Percentiles rank a stretch among this genome's conserved stretches.
phyloP scores from a whole-genome alignment of 1,140 invertebrate species.

The Brachionus manjavacas region DNA sequence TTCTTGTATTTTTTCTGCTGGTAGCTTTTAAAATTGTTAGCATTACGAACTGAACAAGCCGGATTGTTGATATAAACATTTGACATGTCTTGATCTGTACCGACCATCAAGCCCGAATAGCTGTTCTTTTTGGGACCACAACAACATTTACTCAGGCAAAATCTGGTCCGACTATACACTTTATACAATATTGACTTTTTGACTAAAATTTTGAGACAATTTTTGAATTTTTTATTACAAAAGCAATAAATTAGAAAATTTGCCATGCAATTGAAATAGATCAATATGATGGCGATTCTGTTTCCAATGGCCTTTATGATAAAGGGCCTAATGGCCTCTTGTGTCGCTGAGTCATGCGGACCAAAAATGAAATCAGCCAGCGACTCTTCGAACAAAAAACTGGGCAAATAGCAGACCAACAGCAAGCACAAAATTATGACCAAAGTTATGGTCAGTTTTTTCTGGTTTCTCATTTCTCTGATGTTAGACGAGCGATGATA shows the following conservation, averaged over 20 bases:
- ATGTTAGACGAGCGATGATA: slow-evolving; percentile 15
- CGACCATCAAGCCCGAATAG: background rate
- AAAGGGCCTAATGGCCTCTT: slow-evolving; percentile 1
- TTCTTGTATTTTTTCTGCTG: slow-evolving; percentile 8
- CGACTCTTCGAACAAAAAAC: slow-evolving; percentile 38
- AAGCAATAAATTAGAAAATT: slow-evolving; percentile 42
- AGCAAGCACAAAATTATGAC: slow-evolving; percentile 30
- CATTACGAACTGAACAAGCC: background rate
- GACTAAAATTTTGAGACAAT: slow-evolving; percentile 26
- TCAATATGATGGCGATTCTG: background rate
- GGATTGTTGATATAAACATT: background rate
- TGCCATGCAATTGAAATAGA: slow-evolving; percentile 39
- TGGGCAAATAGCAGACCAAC: slow-evolving; percentile 29
- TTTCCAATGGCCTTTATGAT: slow-evolving; percentile 33
- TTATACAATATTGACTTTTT: slow-evolving; percentile 5
- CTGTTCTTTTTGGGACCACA: background rate
- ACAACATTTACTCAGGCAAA: background rate
- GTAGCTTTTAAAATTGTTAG: background rate
- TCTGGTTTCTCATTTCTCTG: slow-evolving; percentile 32
- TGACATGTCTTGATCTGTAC: background rate
- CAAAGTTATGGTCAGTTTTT: slow-evolving; percentile 27
- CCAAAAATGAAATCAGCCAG: slow-evolving; percentile 26
- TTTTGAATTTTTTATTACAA: slow-evolving; percentile 42
- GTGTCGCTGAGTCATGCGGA: background rate
- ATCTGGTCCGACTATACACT: background rate